Percentiles rank a stretch among this genome's conserved stretches.
Conservation (phyloP, 2,888 invertebrate genomes). For the Lepidochrysops patricia region DNA sequence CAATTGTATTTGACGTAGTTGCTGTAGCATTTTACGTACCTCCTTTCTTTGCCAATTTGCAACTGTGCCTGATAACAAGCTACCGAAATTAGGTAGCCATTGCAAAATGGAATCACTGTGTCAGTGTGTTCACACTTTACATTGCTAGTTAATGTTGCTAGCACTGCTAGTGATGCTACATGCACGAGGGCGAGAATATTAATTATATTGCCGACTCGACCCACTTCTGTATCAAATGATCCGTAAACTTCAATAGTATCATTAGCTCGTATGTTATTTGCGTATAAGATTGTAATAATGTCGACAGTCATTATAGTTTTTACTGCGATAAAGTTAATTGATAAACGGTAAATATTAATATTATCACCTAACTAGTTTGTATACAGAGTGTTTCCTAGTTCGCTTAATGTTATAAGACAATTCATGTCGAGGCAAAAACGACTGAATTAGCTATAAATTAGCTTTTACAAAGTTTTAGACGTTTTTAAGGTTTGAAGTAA, state of each 20-base stretch:
- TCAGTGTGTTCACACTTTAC: background rate
- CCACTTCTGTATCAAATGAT: constrained; percentile 42
- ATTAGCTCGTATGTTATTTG: background rate
- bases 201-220: constrained; percentile 47
- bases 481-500: too few species aligned
- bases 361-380: too few species aligned
- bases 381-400: too few species aligned
- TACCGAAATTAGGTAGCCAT: background rate
- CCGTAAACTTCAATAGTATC: constrained; percentile 24
- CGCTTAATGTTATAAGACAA: too few species aligned
- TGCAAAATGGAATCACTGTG: constrained; percentile 1
- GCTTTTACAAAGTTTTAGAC: too few species aligned
- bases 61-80: background rate
- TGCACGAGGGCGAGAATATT: constrained; percentile 46
- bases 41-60: background rate
- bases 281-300: background rate
- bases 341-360: too few species aligned
- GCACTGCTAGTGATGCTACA: too few species aligned
- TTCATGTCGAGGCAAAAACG: too few species aligned
- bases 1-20: background rate
- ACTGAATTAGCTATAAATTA: too few species aligned
- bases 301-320: background rate
- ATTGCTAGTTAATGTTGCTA: constrained; percentile 32
- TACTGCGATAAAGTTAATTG: too few species aligned
- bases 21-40: background rate